Base-by-base conservation (phyloP, 2,113 vertebrate genomes). In the Anser cygnoides region DNA sequence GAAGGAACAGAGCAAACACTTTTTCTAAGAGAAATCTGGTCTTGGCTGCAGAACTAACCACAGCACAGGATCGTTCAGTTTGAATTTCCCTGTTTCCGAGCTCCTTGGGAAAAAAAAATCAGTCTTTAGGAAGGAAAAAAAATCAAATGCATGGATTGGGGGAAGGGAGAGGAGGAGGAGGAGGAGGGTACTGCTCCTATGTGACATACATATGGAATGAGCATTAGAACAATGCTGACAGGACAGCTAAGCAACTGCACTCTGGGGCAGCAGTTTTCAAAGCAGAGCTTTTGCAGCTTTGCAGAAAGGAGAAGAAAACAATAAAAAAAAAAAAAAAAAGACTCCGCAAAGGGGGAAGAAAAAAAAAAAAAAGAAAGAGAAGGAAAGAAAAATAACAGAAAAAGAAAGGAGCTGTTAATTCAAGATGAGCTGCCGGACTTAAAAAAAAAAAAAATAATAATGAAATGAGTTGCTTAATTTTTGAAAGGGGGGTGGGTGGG, bases 181-280 rank as follows among this genome's bases (percentile, higher is more conserved):
- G 63, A 86, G 93, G 95, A 97, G 95, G 94, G 91, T 90, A 98
- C 95, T 25, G 84, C 85, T 94, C 93, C 95, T 97, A 98, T 98
- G 98, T 98, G 98, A 98, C 97, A 98, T 97, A 98, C 98, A 98
- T 98, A 98, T 97, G 97, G 97, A 98, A 98, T 98, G 97, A 98
- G 98, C 94, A 87, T 91, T 95, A 95, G 97, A 98, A 98, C 98
- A 98, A 98, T 98, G 97, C 97, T 98, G 93, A 95, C 97, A 97
- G 96, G 96, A 96, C 96, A 95, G 97, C 95, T 95, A 95, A 96
- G 95, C 96, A 87, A 93, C 93, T 95, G 96, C 95, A 96, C 97
- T 97, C 94, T 96, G 94, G 95, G 97, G 97, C 96, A 98, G 97
- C 96, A 96, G 95, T 97, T 97, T 97, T 98, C 96, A 97, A 97